Base-by-base conservation (phyloP, 2,113 vertebrate species). In the Anarrhichthys ocellatus region DNA sequence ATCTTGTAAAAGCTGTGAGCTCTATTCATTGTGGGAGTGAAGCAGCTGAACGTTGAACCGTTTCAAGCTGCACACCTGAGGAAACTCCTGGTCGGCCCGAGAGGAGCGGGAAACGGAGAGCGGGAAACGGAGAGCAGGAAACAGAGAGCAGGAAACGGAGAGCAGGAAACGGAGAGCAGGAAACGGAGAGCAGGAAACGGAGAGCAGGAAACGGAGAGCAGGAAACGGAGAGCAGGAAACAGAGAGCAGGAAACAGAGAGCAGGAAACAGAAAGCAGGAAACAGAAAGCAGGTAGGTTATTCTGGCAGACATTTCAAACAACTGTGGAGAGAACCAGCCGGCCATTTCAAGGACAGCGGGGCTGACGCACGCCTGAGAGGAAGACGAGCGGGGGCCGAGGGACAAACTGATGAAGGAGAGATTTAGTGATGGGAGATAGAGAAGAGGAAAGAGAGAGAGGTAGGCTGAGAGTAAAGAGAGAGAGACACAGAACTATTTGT, bases 401-500 rank as follows among this genome's bases (percentile, higher is more conserved):
- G 81, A 77, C 52, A 9, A 0, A 52, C 10, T 79, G 66, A 82
- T 32, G 29, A 40, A 42, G 40, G 38, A 68, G 79, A 82, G n/a
- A 42, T 63, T 42, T 56, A 66, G 40, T 68, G 75, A 64, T 27
- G 17, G 18, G 40, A 52, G n/a, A 66, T 4, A 65, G 29, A 61
- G 42, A 59, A 27, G 54, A 15, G 29, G n/a, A 5, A 20, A 0
- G 74, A 66, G 71, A 66, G 71, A 63, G 36, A 58, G 46, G 22
- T 29, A 75, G 54, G 83, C 61, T 29, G 32, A 82, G 78, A 71
- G 63, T 27, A 42, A 52, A 42, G 32, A 14, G 29, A 75, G 22
- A 62, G 68, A 68, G 69, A 42, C 72, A 52, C 44, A 4, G 42
- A 74, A 81, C 83, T 70, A 91, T 93, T 91, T 82, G 91, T 92